Base-by-base conservation (phyloP, 1,140 invertebrate genomes). In the Lepidostoma basale region DNA sequence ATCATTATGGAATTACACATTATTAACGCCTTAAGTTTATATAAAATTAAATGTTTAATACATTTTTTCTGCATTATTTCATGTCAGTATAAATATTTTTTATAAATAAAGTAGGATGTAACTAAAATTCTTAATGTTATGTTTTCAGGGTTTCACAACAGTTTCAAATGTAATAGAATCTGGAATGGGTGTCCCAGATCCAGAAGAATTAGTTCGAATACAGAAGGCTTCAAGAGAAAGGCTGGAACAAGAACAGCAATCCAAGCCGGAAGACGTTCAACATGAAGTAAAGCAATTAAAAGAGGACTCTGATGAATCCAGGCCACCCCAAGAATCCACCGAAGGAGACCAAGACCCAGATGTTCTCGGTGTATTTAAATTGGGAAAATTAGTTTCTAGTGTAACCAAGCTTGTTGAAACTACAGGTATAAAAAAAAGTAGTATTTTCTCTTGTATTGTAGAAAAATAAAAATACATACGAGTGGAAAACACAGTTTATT, bases 151-250 rank as follows among this genome's bases (percentile, higher is more conserved):
- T 4, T 78, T 83, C 47, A 76, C 78, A 10, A 72, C 69, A 3
- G 72, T 94, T 8, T 85, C 82, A 69, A 90, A 88, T 44, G 89
- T 94, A 10, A 77, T 95, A 64, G 91, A 93, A 80, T 87, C 87
- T 45, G 85, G 87, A 33, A 89, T 95, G 44, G 91, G 90, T 22
- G 88, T 88, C 5, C 90, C 92, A 20, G 86, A 92, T 75, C 90
- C 92, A 12, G 88, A 89, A 76, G 88, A 93, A 75, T 75, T 94
- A 47, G 91, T 87, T 0, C 81, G 83, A 71, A 77, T 78, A 23
- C 76, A 83, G 75, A 77, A 79, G 64, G 69, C 75, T 67, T 75
- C 81, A 63, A 70, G 74, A 62, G 72, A 73, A 56, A 62, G 45
- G 54, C 28, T 39, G 42, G 45, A 62, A 76, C 23, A 54, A 9